Conservation (phyloP, 2,113 vertebrate genomes). For the Phyllostomus hastatus region DNA sequence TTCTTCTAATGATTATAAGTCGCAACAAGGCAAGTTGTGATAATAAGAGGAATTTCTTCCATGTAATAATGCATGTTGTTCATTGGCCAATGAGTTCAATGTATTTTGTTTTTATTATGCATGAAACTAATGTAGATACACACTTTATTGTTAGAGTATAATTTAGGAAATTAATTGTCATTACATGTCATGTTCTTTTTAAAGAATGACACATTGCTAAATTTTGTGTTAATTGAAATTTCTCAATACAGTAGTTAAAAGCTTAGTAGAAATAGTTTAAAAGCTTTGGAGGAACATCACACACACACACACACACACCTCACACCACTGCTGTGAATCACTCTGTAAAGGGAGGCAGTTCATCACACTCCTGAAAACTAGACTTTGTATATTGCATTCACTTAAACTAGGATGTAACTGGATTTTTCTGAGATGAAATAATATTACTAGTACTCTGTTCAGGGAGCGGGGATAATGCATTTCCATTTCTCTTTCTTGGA, state of each 20-base stretch:
- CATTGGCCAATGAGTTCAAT: background rate
- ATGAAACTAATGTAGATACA: constrained; percentile 16
- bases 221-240: constrained; percentile 20
- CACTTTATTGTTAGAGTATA: constrained; percentile 7
- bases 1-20: constrained; percentile 11
- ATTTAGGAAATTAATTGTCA: constrained; percentile 9
- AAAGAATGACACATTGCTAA: background rate
- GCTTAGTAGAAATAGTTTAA: background rate
- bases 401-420: background rate
- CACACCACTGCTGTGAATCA: background rate
- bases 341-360: background rate
- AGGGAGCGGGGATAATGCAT: background rate
- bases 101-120: background rate
- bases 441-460: background rate
- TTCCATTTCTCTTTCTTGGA: background rate
- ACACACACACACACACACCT: background rate
- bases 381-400: background rate
- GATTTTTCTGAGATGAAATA: background rate
- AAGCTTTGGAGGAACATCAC: background rate
- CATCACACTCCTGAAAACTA: background rate
- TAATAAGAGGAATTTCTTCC: constrained; percentile 20
- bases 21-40: constrained; percentile 6
- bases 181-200: background rate
- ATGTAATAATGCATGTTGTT: background rate
- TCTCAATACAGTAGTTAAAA: background rate